Base-by-base conservation (phyloP, 2,797 vertebrate species). In the Enteromius trimaculatus region DNA sequence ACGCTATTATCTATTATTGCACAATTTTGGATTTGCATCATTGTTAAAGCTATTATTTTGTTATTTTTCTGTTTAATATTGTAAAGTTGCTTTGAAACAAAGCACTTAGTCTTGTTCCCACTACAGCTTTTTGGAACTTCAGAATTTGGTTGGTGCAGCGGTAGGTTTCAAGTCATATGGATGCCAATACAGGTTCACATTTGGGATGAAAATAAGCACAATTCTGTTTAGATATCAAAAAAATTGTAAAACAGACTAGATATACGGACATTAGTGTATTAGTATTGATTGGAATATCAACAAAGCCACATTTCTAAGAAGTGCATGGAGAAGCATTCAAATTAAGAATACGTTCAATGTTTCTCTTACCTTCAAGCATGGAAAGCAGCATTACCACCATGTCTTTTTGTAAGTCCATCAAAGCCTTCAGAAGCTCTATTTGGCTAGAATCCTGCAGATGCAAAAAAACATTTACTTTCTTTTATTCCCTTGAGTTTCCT, bases 341-440 rank as follows among this genome's bases (percentile, higher is more conserved):
- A 17, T 26, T 13, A 1, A 69, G 79, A 76, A 76, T n/a, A 42
- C 7, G 11, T 68, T 70, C 6, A 7, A 47, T 86, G 42, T 60
- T 49, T 55, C 62, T 79, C 66, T 92, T 90, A 96, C 98, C 98
- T 97, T 99, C 98, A 69, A 99, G 86, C 97, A 99, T 97, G 76
- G 98, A 98, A 62, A 99, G 95, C 90, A 99, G 86, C 96, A 98
- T 98, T 77, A 99, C 96, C 87, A 99, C 96, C 98, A 99, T 98
- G 89, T 98, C 98, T 89, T 99, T 99, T 77, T 98, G 96, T 88
- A 99, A 95, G 92, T 99, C 98, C 97, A 99, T 96, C 76, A 99
- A 89, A 87, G 98, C 95, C 86, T 97, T 99, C 49, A 99, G 89
- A 8, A 99, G 95, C 82, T 97, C 96, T 78, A 97, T 98, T 91